Evolutionary conservation across 2,113 vertebrate genomes (phyloP).

Genomic region (Pteropus alecto): DNA sequence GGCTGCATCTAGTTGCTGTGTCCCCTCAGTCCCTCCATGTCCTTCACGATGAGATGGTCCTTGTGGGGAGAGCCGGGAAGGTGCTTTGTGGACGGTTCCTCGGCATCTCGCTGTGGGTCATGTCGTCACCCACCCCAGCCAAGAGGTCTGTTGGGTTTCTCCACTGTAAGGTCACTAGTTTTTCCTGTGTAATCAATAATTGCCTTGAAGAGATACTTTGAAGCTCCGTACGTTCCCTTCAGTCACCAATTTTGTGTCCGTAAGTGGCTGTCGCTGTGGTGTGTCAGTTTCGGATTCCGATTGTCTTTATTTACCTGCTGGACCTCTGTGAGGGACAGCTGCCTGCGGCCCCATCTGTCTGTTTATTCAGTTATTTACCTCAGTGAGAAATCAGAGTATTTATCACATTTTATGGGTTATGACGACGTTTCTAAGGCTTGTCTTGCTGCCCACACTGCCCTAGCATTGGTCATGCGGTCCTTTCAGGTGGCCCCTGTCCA

Average conservation of each 20-base stretch:
- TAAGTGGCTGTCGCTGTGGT: not conserved
- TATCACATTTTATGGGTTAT: not conserved
- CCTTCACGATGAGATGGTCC: fast-evolving
- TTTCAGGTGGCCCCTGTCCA: not conserved
- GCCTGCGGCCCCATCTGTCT: too few relatives aligned
- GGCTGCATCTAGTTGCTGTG: fast-evolving
- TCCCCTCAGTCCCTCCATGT: fast-evolving
- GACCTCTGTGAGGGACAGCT: not conserved
- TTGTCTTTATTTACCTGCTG: not conserved
- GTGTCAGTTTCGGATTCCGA: not conserved
- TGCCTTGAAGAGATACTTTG: not conserved
- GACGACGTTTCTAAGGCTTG: not conserved
- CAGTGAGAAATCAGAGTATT: not conserved
- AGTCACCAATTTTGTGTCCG: not conserved
- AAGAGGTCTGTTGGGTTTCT: too few relatives aligned
- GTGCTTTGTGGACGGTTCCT: too few relatives aligned
- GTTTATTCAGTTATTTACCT: not conserved
- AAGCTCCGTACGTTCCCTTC: too few relatives aligned
- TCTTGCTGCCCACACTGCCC: not conserved
- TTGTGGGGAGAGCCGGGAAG: fast-evolving
- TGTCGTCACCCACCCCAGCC: fast-evolving
- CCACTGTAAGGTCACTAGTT: fast-evolving
- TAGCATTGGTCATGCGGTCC: not conserved
- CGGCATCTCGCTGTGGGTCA: fast-evolving
- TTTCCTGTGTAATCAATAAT: too few relatives aligned